Evolutionary conservation across 1,140 invertebrate species (phyloP).

Genomic region (Polyergus mexicanus): DNA sequence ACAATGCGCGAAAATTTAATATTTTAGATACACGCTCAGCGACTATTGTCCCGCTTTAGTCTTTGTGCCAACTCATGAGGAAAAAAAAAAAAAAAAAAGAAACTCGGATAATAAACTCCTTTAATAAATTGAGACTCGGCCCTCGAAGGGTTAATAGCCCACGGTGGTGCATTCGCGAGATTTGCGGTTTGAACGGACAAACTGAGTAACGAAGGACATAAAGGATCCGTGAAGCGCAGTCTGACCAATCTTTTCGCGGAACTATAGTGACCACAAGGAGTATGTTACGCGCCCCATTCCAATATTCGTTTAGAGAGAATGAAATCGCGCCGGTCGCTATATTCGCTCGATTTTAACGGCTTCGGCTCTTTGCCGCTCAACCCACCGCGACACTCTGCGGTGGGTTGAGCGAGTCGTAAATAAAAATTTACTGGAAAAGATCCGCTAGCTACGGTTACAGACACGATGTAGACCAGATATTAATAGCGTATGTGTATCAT

Average conservation of each 20-base stretch:
- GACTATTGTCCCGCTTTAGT: background rate
- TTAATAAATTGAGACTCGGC: conserved; percentile 36
- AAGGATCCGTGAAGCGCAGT: conserved; percentile 70
- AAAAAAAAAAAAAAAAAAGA: background rate
- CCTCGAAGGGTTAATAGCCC: conserved; percentile 64
- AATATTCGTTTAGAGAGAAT: conserved; percentile 51
- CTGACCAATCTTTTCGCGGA: conserved; percentile 73
- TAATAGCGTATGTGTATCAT: background rate
- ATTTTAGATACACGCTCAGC: background rate
- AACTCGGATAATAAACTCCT: conserved; percentile 4
- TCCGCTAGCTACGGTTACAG: background rate
- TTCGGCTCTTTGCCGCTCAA: conserved; percentile 44
- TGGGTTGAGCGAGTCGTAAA: conserved; percentile 43
- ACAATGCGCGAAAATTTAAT: background rate
- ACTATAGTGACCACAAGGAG: conserved; percentile 80
- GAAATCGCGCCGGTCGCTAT: conserved; percentile 44
- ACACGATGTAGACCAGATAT: background rate
- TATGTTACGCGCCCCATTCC: conserved; percentile 60
- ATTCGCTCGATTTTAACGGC: conserved; percentile 51
- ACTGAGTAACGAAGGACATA: conserved; percentile 77
- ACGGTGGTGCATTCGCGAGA: conserved; percentile 49
- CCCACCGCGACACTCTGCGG: conserved; percentile 42
- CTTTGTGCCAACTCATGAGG: background rate
- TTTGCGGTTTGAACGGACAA: conserved; percentile 78
- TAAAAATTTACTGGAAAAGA: conserved; percentile 49